Evolutionary conservation across 2,797 vertebrate genomes (phyloP).

Genomic region (Parotocinclus haroldoi): DNA sequence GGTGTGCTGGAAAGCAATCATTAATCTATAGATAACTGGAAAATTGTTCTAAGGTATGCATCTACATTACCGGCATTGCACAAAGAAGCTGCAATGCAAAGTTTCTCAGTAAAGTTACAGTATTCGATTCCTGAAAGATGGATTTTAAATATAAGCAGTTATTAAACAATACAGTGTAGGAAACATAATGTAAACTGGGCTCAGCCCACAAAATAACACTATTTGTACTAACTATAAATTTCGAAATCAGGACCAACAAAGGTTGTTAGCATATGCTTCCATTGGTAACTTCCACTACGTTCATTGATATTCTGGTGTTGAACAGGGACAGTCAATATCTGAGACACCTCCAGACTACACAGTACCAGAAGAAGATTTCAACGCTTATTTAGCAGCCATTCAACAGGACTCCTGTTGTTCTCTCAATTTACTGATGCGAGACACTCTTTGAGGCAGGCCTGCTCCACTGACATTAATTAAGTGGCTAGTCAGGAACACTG

Average conservation of each 20-base stretch:
- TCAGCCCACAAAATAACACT: too few relatives aligned
- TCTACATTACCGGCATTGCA: neutral
- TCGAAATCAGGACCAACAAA: slow-evolving; percentile 5
- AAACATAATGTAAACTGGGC: too few relatives aligned
- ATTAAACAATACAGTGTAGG: too few relatives aligned
- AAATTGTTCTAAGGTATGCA: slow-evolving; percentile 10
- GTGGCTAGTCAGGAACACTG: slow-evolving; percentile 45
- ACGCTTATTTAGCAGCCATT: slow-evolving; percentile 66
- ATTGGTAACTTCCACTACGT: slow-evolving; percentile 37
- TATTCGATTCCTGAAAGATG: too few relatives aligned
- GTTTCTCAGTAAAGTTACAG: too few relatives aligned
- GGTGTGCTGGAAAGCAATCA: slow-evolving; percentile 8
- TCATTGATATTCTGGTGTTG: slow-evolving; percentile 44
- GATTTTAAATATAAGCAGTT: too few relatives aligned
- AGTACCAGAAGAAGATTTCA: slow-evolving; percentile 58
- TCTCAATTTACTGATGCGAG: slow-evolving; percentile 48
- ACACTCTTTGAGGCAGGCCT: slow-evolving; percentile 58
- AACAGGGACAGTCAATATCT: slow-evolving; percentile 52
- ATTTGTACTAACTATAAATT: neutral
- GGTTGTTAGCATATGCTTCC: slow-evolving; percentile 12
- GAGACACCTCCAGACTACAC: slow-evolving; percentile 60
- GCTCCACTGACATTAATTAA: slow-evolving; percentile 67
- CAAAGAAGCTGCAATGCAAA: too few relatives aligned
- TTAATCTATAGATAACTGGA: neutral
- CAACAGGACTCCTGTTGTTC: slow-evolving; percentile 62